Evolutionary conservation across 2,888 invertebrate genomes (phyloP).

Genomic region (Thera britannica): DNA sequence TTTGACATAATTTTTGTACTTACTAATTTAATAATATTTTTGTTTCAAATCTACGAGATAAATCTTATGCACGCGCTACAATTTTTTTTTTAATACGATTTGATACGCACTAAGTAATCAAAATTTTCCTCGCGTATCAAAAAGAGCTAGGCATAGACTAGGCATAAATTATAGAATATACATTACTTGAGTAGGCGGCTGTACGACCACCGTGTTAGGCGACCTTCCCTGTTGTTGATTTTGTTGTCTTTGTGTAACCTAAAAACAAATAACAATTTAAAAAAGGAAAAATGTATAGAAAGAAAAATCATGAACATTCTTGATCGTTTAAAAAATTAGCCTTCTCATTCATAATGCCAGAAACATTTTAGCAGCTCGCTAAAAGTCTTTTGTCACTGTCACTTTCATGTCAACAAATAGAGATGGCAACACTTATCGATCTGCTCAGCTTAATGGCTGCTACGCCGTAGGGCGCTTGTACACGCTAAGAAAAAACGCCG

Average conservation of each 20-base stretch:
- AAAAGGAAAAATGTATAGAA: not conserved
- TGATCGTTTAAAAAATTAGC: constrained; percentile 2
- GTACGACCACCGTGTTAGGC: constrained; percentile 60
- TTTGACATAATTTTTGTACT: not conserved
- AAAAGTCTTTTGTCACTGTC: no score
- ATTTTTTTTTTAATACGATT: not conserved
- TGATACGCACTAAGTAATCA: no score
- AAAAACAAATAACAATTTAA: not conserved
- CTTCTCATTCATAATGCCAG: no score
- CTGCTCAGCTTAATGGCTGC: no score
- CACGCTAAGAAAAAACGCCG: no score
- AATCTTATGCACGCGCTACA: not conserved
- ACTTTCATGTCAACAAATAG: no score
- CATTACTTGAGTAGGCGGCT: constrained; percentile 60
- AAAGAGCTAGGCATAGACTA: no score
- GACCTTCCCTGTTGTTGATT: constrained; percentile 71
- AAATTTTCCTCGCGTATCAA: no score
- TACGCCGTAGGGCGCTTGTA: no score
- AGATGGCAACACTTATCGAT: no score
- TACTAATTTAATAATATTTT: not conserved
- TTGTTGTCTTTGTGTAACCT: constrained; percentile 82
- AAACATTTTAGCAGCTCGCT: no score
- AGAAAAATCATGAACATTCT: constrained; percentile 24
- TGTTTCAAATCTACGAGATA: not conserved
- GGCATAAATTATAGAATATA: not conserved